phyloP scores from a whole-genome alignment of 2,797 vertebrate species.

The Betta splendens region DNA sequence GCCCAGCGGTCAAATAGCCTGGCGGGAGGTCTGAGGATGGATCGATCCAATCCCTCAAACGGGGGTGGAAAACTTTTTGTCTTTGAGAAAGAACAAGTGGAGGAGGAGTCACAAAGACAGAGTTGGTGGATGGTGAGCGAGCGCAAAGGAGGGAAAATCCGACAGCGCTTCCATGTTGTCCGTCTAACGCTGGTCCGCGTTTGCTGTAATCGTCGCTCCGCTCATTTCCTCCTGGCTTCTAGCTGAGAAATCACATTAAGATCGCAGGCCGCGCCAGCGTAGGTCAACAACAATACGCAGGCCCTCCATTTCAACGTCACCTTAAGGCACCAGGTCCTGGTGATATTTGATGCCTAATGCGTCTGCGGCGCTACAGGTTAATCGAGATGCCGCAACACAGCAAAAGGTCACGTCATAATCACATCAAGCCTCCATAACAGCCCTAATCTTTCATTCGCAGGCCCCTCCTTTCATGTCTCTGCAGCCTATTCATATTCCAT shows the following conservation, averaged over 20 bases:
- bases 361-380: background rate
- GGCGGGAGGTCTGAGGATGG: constrained; percentile 51
- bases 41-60: constrained; percentile 70
- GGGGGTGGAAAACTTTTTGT: constrained; percentile 58
- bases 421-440: background rate
- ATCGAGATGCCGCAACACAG: background rate
- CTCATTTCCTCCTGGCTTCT: too few species aligned
- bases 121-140: constrained; percentile 12
- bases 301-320: background rate
- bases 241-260: too few species aligned
- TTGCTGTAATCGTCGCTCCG: too few species aligned
- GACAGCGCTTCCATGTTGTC: background rate
- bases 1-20: constrained; percentile 52
- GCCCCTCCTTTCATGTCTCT: constrained; percentile 31
- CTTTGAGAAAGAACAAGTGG: constrained; percentile 61
- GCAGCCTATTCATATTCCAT: constrained; percentile 51
- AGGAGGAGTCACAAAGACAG: constrained; percentile 29
- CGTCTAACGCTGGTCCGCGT: background rate
- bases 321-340: background rate
- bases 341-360: background rate
- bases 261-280: too few species aligned
- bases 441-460: constrained; percentile 42
- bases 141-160: background rate
- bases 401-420: background rate
- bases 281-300: background rate